Percentiles rank a stretch among this genome's conserved stretches.
Evolutionary conservation across 2,113 vertebrate genomes (phyloP).

Genomic region (Hippocampus zosterae): DNA sequence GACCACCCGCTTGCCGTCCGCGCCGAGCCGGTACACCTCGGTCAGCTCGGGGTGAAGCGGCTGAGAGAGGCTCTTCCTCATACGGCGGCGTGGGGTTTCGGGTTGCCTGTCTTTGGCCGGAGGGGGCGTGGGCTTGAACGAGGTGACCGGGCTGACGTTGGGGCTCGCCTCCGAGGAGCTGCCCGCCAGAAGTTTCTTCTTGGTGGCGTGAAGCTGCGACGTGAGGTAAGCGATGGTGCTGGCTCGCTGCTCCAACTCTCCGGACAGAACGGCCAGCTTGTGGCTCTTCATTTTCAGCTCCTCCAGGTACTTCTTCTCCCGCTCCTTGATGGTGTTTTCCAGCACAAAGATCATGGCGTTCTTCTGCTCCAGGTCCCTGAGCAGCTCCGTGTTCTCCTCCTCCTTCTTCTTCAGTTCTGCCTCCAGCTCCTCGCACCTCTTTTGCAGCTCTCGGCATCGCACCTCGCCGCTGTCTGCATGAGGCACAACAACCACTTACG

Average conservation of each 20-base stretch:
- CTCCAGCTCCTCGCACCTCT: slow-evolving; percentile 88
- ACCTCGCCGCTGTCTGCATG: slow-evolving; percentile 67
- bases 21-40: slow-evolving; percentile 86
- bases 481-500: background rate
- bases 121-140: slow-evolving; percentile 84
- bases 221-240: slow-evolving; percentile 94
- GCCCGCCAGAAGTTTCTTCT: slow-evolving; percentile 82
- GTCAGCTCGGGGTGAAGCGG: slow-evolving; percentile 91
- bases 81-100: slow-evolving; percentile 80
- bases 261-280: slow-evolving; percentile 84
- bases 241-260: slow-evolving; percentile 93
- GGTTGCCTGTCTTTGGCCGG: slow-evolving; percentile 70
- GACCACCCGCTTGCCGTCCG: slow-evolving; percentile 82
- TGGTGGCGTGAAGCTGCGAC: slow-evolving; percentile 89
- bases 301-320: slow-evolving; percentile 94
- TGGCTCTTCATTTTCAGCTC: slow-evolving; percentile 97
- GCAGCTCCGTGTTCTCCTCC: slow-evolving; percentile 82
- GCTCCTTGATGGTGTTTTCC: slow-evolving; percentile 89
- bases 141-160: slow-evolving; percentile 75
- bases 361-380: slow-evolving; percentile 90
- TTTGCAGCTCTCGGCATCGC: slow-evolving; percentile 80
- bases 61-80: slow-evolving; percentile 96
- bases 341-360: slow-evolving; percentile 87
- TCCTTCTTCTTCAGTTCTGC: slow-evolving; percentile 86
- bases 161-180: slow-evolving; percentile 80